phyloP scores from a whole-genome alignment of 2,113 vertebrate genomes.

The Rynchops niger region DNA sequence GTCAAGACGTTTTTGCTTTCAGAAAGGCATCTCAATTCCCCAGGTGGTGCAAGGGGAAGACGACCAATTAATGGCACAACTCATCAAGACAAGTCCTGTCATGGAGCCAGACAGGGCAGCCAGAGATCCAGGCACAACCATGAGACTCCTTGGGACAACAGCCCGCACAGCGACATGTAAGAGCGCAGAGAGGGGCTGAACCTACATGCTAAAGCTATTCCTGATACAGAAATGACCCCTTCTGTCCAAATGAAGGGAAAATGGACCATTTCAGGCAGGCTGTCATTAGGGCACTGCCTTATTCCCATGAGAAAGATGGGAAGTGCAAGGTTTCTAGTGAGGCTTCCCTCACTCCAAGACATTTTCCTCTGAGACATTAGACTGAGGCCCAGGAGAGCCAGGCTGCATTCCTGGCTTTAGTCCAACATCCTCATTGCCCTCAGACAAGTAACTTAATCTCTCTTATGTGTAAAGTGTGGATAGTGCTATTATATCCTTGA shows the following conservation, averaged over 20 bases:
- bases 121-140: fast-evolving
- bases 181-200: neutral
- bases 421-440: neutral
- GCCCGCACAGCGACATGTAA: neutral
- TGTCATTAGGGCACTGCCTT: neutral
- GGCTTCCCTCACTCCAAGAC: neutral
- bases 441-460: neutral
- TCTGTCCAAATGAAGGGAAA: neutral
- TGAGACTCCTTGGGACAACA: neutral
- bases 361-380: neutral
- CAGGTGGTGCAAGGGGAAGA: neutral
- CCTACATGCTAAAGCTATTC: neutral
- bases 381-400: neutral
- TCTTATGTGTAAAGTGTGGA: neutral
- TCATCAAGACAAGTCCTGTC: neutral
- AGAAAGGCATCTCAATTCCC: neutral
- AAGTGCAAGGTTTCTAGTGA: neutral
- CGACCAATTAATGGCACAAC: neutral
- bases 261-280: neutral
- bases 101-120: neutral
- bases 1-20: fast-evolving
- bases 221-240: neutral
- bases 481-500: neutral
- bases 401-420: neutral
- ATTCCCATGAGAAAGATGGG: neutral